These are phyloP conservation scores for Drosophila prolongata DNA, from an alignment of 2,888 invertebrate species.

Conservation along the genomic window DNA sequence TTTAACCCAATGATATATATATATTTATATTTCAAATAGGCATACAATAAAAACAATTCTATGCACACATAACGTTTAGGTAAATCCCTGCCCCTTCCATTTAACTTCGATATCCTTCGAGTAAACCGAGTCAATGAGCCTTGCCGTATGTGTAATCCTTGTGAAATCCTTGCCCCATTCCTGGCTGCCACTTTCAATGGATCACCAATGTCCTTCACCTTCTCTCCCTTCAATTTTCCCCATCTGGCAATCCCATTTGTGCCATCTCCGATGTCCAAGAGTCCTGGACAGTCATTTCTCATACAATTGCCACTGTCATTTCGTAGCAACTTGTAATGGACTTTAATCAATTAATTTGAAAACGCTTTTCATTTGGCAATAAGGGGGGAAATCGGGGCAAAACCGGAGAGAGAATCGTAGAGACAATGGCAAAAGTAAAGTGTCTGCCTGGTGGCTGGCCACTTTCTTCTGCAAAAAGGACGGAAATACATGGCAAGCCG, in stretches of 20 bases:
- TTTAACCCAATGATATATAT: no score
- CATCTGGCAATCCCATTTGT: slow-evolving; percentile 18
- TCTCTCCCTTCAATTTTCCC: background rate
- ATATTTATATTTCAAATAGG: no score
- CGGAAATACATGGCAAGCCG: slow-evolving; percentile 70
- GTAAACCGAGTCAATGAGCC: slow-evolving; percentile 53
- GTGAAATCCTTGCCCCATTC: background rate
- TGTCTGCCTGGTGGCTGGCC: slow-evolving; percentile 43
- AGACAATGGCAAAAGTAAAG: slow-evolving; percentile 49
- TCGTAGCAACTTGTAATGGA: slow-evolving; percentile 76
- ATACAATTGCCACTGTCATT: slow-evolving; percentile 78
- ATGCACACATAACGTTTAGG: background rate
- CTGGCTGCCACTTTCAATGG: no score
- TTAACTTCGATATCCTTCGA: background rate
- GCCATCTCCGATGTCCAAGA: slow-evolving; percentile 10
- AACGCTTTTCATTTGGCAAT: slow-evolving; percentile 74
- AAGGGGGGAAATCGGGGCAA: slow-evolving; percentile 1
- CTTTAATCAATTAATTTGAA: slow-evolving; percentile 81
- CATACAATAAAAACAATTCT: background rate
- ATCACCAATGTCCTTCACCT: background rate
- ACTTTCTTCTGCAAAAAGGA: slow-evolving; percentile 43
- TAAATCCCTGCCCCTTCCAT: no score
- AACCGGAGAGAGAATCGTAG: slow-evolving; percentile 3
- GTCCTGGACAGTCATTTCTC: slow-evolving; percentile 69
- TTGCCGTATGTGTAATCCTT: slow-evolving; percentile 54